Evolutionary conservation across 2,888 invertebrate species (phyloP).

Genomic region (Drosophila anomalata): DNA sequence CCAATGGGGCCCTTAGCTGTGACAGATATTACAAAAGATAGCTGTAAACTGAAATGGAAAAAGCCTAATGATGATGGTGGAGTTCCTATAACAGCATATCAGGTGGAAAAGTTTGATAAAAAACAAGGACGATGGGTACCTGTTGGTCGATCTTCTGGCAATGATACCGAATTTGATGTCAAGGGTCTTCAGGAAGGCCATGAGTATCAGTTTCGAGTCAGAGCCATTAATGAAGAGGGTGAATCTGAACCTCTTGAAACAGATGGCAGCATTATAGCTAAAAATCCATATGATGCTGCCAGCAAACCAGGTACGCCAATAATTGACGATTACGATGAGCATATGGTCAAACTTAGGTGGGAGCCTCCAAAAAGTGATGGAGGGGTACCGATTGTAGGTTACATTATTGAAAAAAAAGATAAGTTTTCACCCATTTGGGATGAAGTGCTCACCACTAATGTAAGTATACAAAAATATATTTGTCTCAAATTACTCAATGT

Average conservation of each 20-base stretch:
- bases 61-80: conserved; percentile 98
- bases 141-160: conserved; percentile 91
- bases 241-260: conserved; percentile 97
- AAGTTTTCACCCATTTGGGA: conserved; percentile 94
- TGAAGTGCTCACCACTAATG: conserved; percentile 90
- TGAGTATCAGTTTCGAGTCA: conserved; percentile 97
- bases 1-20: conserved; percentile 96
- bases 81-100: conserved; percentile 95
- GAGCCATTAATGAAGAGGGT: conserved; percentile 96
- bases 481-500: not conserved
- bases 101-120: conserved; percentile 96
- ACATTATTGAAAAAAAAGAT: conserved; percentile 96
- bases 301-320: conserved; percentile 94
- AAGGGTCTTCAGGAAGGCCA: conserved; percentile 95
- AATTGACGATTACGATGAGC: conserved; percentile 94
- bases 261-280: conserved; percentile 94
- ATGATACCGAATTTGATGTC: conserved; percentile 94
- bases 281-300: conserved; percentile 97
- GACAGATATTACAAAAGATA: conserved; percentile 93
- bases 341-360: conserved; percentile 96
- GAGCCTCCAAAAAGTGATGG: conserved; percentile 97
- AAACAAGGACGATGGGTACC: conserved; percentile 97
- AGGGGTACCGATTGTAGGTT: conserved; percentile 98
- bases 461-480: conserved; percentile 74
- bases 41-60: conserved; percentile 96